Base-by-base conservation (phyloP, 2,888 invertebrate species). In the Troides helena region DNA sequence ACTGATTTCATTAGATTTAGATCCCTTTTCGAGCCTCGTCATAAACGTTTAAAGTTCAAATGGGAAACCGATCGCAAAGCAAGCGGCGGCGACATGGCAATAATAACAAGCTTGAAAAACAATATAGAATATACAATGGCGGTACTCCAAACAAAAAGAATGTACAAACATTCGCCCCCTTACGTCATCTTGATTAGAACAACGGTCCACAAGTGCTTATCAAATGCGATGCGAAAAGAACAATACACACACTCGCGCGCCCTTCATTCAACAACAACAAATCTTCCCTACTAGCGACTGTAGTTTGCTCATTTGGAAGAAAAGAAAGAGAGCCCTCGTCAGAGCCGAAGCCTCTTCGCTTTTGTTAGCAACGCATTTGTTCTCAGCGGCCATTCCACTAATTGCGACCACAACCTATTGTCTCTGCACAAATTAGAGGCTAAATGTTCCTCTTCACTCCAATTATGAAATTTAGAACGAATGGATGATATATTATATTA, bases 291-390 rank as follows among this genome's bases (percentile, higher is more conserved):
- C 82, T 81, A 81, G 82, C 78, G 83, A 80, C 84, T 85, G 86
- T 89, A 90, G 91, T 90, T 90, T 91, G 92, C 89, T 92, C 92
- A 92, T 91, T 92, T 91, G 91, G 91, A 91, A 91, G 91, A 89
- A 89, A 90, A 88, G 91, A 89, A 89, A 90, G 87, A 85, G 82
- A 80, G 84, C 84, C 77, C 80, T 80, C 81, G 77, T 81, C 85
- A 82, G 83, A 83, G 83, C 82, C 81, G 83, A 82, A 83, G 83
- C 81, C 81, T 82, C 81, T 80, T 80, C 81, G 86, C 90, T 89
- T 91, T 92, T 91, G 90, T 91, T 85, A 81, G 79, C 82, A 83
- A 80, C 85, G 85, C 90, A 88, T 90, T 90, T 90, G 90, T 90
- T 91, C 89, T 81, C 85, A 87, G 84, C 86, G 89, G 87, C 91